phyloP scores from a whole-genome alignment of 1,140 invertebrate genomes.

The Sarcophaga bullata region DNA sequence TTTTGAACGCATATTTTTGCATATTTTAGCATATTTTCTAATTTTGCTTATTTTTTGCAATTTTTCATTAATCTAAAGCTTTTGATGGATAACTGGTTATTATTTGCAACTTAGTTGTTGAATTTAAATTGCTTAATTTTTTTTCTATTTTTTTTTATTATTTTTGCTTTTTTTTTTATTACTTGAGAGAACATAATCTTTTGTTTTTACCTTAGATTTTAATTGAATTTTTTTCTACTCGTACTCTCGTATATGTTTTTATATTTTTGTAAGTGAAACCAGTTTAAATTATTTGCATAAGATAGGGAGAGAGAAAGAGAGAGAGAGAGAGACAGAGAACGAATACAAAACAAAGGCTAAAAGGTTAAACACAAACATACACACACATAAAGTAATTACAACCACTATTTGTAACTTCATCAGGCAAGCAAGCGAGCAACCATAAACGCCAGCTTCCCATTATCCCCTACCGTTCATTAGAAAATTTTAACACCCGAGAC shows the following conservation, averaged over 20 bases:
- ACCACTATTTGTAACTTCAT: not conserved
- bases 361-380: not conserved
- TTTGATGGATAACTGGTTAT: too few relatives aligned
- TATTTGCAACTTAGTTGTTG: too few relatives aligned
- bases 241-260: not conserved
- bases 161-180: not conserved
- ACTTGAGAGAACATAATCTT: not conserved
- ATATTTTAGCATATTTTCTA: not conserved
- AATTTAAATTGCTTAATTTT: not conserved
- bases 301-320: too few relatives aligned
- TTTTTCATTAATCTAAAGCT: too few relatives aligned
- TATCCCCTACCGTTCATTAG: not conserved
- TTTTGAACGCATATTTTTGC: not conserved
- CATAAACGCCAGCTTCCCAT: not conserved
- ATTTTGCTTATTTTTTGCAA: too few relatives aligned
- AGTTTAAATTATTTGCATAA: too few relatives aligned
- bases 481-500: not conserved
- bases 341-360: not conserved
- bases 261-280: too few relatives aligned
- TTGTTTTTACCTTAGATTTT: constrained; percentile 1
- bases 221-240: constrained; percentile 4
- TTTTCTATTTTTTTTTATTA: not conserved
- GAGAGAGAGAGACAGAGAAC: too few relatives aligned
- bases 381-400: constrained; percentile 2
- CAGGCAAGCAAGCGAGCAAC: not conserved